Conservation (phyloP, 2,797 vertebrate species). For the Notamacropus eugenii region DNA sequence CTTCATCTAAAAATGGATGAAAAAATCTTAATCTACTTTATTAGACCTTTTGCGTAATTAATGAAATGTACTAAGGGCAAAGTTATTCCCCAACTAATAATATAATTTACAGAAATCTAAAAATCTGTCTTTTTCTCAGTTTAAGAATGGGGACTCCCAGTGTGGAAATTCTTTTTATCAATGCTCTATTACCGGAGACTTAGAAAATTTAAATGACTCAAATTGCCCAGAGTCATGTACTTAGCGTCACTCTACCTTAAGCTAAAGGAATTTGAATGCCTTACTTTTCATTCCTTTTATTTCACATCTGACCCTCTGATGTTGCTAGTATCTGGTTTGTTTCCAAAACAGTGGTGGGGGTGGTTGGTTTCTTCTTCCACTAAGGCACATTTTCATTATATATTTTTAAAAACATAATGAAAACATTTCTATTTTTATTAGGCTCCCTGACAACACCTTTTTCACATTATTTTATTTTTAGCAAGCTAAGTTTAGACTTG, state of each 20-base stretch:
- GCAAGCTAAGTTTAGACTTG: slow-evolving; percentile 76
- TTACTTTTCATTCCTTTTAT: slow-evolving; percentile 18
- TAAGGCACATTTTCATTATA: slow-evolving; percentile 76
- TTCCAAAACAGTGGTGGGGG: slow-evolving; percentile 71
- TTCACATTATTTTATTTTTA: slow-evolving; percentile 79
- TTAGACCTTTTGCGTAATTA: slow-evolving; percentile 12
- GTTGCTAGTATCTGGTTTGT: slow-evolving; percentile 65
- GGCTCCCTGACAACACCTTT: slow-evolving; percentile 75
- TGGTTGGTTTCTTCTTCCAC: slow-evolving; percentile 66
- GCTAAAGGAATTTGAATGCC: slow-evolving; percentile 40
- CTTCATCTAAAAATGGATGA: neutral
- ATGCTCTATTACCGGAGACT: neutral
- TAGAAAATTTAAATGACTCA: neutral
- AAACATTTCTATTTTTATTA: slow-evolving; percentile 79
- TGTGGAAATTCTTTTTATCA: neutral
- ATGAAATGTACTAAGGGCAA: neutral
- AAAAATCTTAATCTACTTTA: neutral
- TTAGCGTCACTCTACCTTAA: neutral
- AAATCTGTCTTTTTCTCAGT: neutral
- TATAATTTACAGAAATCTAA: neutral
- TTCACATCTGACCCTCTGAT: slow-evolving; percentile 44
- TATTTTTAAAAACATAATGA: slow-evolving; percentile 72
- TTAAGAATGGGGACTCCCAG: neutral
- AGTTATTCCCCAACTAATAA: slow-evolving; percentile 13
- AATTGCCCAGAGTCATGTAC: neutral